Base-by-base conservation (phyloP, 2,797 vertebrate species). In the Enteromius treurensis region DNA sequence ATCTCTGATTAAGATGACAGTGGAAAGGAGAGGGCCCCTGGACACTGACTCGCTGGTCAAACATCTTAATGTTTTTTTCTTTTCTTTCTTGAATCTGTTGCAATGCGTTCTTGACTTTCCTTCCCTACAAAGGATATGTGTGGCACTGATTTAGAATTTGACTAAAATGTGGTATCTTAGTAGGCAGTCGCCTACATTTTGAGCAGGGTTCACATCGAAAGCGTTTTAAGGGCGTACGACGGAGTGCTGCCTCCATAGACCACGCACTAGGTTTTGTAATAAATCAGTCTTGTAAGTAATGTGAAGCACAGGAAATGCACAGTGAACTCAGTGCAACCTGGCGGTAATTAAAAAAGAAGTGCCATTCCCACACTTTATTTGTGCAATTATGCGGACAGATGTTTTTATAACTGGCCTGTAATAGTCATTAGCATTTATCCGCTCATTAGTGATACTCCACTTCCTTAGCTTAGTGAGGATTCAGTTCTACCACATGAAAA, bases 1-100 rank as follows among this genome's bases (percentile, higher is more conserved):
- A 53, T 69, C 26, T 71, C 11, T 71, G 79, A 81, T 81, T 81
- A 53, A 73, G 69, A 37, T 73, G 79, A 81, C 69, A 62, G 26
- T 71, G 42, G 79, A 80, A 71, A 29, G 19, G 26, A 62, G 69
- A 60, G 68, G 62, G 5, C 67, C 53, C 23, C 37, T 71, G 53
- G 53, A 47, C 26, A 80, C 37, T 34, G 67, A 71, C 55, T 49
- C 21, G 23, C 26, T 49, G 40, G n/a, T 73, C 42, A 81, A 49
- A 34, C 34, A 34, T 34, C 34, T 34, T 34, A 5, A 4, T 34
- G 34, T 34, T 34, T 5, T 34, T 34, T 26, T 26, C 4, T 34
- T 34, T 34, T 32, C 34, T 34, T 34, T 34, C 34, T 34, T 34
- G 34, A 34, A 34, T 34, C 51, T 10, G 9, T 19, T 53, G 17